phyloP scores from a whole-genome alignment of 2,113 vertebrate species.

The Clinocottus analis region DNA sequence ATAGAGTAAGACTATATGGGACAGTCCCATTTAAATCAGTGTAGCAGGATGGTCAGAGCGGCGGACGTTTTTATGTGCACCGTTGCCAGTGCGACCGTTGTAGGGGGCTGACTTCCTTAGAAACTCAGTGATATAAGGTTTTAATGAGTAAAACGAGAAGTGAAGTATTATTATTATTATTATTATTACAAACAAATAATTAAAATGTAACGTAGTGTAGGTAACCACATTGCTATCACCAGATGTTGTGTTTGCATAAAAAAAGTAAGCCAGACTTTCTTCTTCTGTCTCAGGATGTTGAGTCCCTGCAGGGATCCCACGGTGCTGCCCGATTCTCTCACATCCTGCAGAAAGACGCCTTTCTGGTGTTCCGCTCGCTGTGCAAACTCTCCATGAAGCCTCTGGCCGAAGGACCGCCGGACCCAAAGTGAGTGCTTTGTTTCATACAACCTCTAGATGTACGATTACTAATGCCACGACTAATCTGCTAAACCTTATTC shows the following conservation, averaged over 20 bases:
- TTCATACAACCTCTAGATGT: not conserved
- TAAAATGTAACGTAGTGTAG: no score
- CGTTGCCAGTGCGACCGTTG: no score
- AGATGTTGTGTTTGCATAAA: not conserved
- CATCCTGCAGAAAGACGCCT: slow-evolving; percentile 96
- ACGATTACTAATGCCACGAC: not conserved
- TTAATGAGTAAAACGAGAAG: no score
- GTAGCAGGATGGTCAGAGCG: no score
- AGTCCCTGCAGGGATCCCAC: slow-evolving; percentile 85
- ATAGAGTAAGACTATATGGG: no score
- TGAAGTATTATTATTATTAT: no score
- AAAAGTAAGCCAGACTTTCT: not conserved
- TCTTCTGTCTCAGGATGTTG: slow-evolving; percentile 85
- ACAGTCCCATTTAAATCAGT: no score
- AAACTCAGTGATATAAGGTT: no score
- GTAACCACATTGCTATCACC: no score
- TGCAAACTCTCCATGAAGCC: slow-evolving; percentile 99
- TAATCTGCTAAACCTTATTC: not conserved
- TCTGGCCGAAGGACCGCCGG: slow-evolving; percentile 96
- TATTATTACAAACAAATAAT: no score
- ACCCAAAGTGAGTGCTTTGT: slow-evolving; percentile 89
- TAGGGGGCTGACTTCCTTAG: no score
- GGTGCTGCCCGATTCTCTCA: slow-evolving; percentile 90
- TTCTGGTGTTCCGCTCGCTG: slow-evolving; percentile 95
- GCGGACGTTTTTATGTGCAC: no score